Percentiles rank a stretch among this genome's conserved stretches.
Evolutionary conservation across 1,140 invertebrate species (phyloP).

Genomic region (Cotesia typhae): DNA sequence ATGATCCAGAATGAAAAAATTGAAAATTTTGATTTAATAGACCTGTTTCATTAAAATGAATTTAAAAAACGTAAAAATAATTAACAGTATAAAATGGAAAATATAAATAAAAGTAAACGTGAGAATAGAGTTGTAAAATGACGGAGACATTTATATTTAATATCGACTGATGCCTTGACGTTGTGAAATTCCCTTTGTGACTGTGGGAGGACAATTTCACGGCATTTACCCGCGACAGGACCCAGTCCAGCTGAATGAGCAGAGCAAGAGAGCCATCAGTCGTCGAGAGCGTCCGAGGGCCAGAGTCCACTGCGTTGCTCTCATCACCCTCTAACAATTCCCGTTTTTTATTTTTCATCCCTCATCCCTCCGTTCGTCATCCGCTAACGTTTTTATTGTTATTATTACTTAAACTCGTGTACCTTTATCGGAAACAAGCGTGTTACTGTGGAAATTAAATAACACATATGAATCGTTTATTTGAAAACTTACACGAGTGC

Average conservation of each 20-base stretch:
- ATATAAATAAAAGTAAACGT: conserved; percentile 46
- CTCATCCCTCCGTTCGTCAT: not conserved
- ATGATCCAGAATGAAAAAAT: not conserved
- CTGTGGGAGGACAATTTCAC: conserved; percentile 63
- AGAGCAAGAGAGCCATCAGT: conserved; percentile 51
- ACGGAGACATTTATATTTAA: conserved; percentile 56
- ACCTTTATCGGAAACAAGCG: conserved; percentile 59
- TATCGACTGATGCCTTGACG: conserved; percentile 43
- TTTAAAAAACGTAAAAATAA: not conserved
- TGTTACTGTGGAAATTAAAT: conserved; percentile 65
- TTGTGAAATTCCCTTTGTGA: conserved; percentile 61
- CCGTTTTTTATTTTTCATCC: conserved; percentile 19
- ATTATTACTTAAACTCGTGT: conserved; percentile 15
- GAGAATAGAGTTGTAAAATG: conserved; percentile 58
- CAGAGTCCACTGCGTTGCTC: not conserved
- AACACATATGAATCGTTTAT: conserved; percentile 37
- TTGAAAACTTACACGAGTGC: no score
- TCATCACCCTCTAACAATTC: conserved; percentile 8
- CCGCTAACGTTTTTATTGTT: not conserved
- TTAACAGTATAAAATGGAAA: not conserved
- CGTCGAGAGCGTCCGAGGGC: conserved; percentile 16
- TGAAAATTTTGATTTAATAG: not conserved
- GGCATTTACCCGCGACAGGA: conserved; percentile 60
- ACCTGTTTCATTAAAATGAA: not conserved
- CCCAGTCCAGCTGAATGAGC: conserved; percentile 48